A percentile compares a stretch with the other conserved stretches of the same genome.
Evolutionary conservation across 1,140 invertebrate genomes (phyloP).

Genomic region (Drosophila tropicalis): DNA sequence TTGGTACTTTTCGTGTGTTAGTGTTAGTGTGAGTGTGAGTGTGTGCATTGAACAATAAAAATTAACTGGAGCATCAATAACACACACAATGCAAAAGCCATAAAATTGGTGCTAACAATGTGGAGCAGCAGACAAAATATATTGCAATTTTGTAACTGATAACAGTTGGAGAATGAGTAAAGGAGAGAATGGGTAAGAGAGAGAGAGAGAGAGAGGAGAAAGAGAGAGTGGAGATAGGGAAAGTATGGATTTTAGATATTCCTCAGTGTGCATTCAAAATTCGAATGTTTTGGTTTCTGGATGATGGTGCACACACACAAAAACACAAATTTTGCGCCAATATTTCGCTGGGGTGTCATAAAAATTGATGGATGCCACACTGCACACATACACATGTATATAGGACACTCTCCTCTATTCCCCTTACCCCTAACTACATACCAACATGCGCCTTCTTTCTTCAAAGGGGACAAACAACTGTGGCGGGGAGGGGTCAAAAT

Average conservation of each 20-base stretch:
- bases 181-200: neutral
- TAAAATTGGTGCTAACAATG: conserved; percentile 74
- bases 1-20: neutral
- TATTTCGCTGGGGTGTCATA: conserved; percentile 70
- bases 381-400: neutral
- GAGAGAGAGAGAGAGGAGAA: neutral
- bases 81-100: conserved; percentile 70
- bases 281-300: conserved; percentile 53
- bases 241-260: conserved; percentile 21
- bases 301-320: conserved; percentile 25
- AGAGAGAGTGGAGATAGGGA: neutral
- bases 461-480: neutral
- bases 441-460: neutral
- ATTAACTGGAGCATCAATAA: conserved; percentile 75
- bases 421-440: neutral
- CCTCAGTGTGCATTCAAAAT: conserved; percentile 52
- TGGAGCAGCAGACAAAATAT: conserved; percentile 58
- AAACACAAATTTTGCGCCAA: conserved; percentile 31
- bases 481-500: neutral
- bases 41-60: conserved; percentile 66
- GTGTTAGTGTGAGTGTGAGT: neutral
- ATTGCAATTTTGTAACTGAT: conserved; percentile 62
- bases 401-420: neutral
- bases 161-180: conserved; percentile 5
- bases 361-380: conserved; percentile 72